Percentiles rank a stretch among this genome's conserved stretches.
phyloP scores from a whole-genome alignment of 2,888 invertebrate genomes.

The Dynastes tityus region DNA sequence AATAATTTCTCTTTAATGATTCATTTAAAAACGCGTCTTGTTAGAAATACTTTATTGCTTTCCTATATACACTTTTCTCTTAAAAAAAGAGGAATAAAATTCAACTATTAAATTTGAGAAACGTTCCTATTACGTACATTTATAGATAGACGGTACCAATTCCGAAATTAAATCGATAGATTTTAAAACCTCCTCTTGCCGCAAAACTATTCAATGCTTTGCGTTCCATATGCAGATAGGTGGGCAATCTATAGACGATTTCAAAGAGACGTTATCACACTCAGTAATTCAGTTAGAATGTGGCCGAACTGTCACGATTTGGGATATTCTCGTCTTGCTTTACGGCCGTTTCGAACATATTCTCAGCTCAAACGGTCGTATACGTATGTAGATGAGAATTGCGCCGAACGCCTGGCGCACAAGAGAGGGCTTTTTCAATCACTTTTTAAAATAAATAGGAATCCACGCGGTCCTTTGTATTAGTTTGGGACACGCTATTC shows the following conservation, averaged over 20 bases:
- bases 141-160: not conserved
- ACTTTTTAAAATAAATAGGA: conserved; percentile 62
- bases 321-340: not conserved
- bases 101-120: too few species aligned
- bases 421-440: conserved; percentile 63
- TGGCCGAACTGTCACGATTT: conserved; percentile 52
- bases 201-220: conserved; percentile 40
- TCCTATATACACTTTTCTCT: not conserved
- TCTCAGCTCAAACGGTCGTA: conserved; percentile 62
- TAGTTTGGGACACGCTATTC: conserved; percentile 34
- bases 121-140: too few species aligned
- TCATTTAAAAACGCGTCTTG: not conserved
- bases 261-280: conserved; percentile 67
- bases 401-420: conserved; percentile 58
- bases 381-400: conserved; percentile 63
- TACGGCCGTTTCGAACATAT: conserved; percentile 53
- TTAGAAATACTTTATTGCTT: conserved; percentile 1
- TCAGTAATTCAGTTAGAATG: conserved; percentile 60
- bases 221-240: conserved; percentile 63
- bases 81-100: too few species aligned
- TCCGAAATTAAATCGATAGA: conserved; percentile 19
- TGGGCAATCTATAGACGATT: conserved; percentile 67
- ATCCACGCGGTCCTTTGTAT: conserved; percentile 54
- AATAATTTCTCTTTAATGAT: not conserved
- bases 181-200: conserved; percentile 14